phyloP scores from a whole-genome alignment of 37 sponge, comb jelly and placozoan species.

The Ianthella basta region DNA sequence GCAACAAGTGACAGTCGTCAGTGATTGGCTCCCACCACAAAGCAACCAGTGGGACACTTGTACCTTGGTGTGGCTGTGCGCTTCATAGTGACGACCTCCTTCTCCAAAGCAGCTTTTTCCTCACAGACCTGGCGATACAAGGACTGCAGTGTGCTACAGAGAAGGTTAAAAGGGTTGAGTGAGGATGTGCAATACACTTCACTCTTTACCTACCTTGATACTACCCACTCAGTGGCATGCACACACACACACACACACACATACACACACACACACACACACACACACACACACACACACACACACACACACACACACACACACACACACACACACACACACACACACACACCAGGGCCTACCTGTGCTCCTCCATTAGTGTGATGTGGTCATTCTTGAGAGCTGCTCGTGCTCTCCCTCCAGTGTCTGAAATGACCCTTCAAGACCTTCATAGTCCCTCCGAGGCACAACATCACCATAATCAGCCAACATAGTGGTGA shows the following conservation, averaged over 20 bases:
- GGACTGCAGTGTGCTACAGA: slow-evolving; percentile 60
- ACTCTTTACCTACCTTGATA: not conserved
- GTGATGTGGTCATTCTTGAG: slow-evolving; percentile 59
- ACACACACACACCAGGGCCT: not conserved
- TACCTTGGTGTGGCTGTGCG: slow-evolving; percentile 88
- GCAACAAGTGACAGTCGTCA: no score
- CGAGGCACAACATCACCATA: slow-evolving; percentile 97
- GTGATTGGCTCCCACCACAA: no score
- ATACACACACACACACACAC: not conserved
- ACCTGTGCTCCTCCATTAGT: slow-evolving; percentile 76
- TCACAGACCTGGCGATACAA: slow-evolving; percentile 55
- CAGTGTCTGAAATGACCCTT: slow-evolving; percentile 62
- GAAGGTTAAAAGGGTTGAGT: not conserved
- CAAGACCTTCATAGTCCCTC: slow-evolving; percentile 83
- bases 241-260: slow-evolving; percentile 3
- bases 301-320: not conserved
- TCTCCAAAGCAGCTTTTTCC: slow-evolving; percentile 53
- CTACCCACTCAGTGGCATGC: not conserved
- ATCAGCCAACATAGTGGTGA: slow-evolving; percentile 88
- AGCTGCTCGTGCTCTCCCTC: slow-evolving; percentile 65
- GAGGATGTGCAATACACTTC: not conserved
- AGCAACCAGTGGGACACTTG: no score
- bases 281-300: not conserved
- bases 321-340: not conserved
- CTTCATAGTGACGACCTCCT: slow-evolving; percentile 56